These are phyloP conservation scores for Chascanopsetta lugubris DNA, from an alignment of 2,113 vertebrate genomes.

Conservation along the genomic window DNA sequence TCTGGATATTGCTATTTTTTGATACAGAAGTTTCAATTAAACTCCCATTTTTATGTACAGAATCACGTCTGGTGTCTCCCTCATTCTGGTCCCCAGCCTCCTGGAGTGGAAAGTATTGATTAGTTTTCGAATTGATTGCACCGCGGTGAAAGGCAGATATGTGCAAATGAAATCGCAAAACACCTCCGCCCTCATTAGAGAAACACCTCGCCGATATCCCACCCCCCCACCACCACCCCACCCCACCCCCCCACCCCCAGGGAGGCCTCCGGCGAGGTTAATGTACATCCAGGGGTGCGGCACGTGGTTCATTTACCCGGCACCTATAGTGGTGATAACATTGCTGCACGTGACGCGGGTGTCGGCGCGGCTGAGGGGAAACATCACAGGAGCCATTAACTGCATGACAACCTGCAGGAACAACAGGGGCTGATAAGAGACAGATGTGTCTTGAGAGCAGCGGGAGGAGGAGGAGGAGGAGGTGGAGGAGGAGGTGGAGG, in stretches of 20 bases:
- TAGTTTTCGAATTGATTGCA: background rate
- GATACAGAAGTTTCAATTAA: conserved; percentile 98
- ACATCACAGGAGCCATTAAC: conserved; percentile 54
- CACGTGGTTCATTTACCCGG: conserved; percentile 14
- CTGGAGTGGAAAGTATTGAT: background rate
- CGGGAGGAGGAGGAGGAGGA: background rate
- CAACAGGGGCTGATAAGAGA: conserved; percentile 48
- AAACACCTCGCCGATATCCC: background rate
- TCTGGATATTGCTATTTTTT: conserved; percentile 96
- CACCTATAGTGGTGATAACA: conserved; percentile 33
- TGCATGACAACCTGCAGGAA: conserved; percentile 47
- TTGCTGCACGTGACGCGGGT: conserved; percentile 11
- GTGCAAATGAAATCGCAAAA: background rate
- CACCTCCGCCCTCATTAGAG: background rate
- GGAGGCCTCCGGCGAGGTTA: background rate
- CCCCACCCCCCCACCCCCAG: background rate
- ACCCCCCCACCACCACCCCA: background rate
- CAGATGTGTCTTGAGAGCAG: conserved; percentile 44
- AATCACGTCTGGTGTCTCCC: conserved; percentile 65
- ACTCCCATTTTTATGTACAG: conserved; percentile 90
- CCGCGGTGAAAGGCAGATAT: background rate
- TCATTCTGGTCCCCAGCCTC: conserved; percentile 20
- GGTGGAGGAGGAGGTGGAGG: background rate
- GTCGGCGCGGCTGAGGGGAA: conserved; percentile 29
- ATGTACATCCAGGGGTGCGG: conserved; percentile 25